Conservation (phyloP, 1,140 invertebrate genomes). For the Eueides isabella region DNA sequence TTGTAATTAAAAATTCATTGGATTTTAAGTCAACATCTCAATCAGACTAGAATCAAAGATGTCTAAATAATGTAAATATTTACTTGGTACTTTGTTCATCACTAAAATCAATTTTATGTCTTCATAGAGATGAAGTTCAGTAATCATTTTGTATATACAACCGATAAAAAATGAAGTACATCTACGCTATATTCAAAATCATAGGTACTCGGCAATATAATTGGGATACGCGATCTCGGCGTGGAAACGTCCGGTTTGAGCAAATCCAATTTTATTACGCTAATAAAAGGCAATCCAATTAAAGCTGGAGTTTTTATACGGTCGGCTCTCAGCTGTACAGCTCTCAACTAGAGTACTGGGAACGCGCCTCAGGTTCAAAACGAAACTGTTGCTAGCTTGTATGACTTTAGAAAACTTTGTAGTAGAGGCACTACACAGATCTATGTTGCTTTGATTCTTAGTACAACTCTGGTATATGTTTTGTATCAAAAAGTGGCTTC, state of each 20-base stretch:
- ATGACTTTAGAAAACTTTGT: slow-evolving; percentile 20
- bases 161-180: neutral
- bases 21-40: too few relatives aligned
- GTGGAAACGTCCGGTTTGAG: slow-evolving; percentile 56
- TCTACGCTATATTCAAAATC: neutral
- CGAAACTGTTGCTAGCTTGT: slow-evolving; percentile 39
- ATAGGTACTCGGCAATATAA: slow-evolving; percentile 40
- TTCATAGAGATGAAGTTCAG: neutral
- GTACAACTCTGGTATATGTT: neutral
- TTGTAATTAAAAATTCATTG: too few relatives aligned
- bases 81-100: too few relatives aligned
- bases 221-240: slow-evolving; percentile 47
- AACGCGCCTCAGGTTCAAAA: slow-evolving; percentile 39
- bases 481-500: neutral
- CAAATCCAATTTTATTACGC: slow-evolving; percentile 77
- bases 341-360: slow-evolving; percentile 51
- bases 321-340: slow-evolving; percentile 40
- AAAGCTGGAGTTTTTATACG: slow-evolving; percentile 67
- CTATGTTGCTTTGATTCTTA: slow-evolving; percentile 8
- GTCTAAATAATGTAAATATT: too few relatives aligned
- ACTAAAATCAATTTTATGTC: too few relatives aligned
- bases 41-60: too few relatives aligned
- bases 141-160: neutral
- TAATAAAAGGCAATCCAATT: slow-evolving; percentile 79
- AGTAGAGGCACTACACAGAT: neutral